phyloP scores from a whole-genome alignment of 2,888 invertebrate genomes.

The Caradrina clavipalpis region DNA sequence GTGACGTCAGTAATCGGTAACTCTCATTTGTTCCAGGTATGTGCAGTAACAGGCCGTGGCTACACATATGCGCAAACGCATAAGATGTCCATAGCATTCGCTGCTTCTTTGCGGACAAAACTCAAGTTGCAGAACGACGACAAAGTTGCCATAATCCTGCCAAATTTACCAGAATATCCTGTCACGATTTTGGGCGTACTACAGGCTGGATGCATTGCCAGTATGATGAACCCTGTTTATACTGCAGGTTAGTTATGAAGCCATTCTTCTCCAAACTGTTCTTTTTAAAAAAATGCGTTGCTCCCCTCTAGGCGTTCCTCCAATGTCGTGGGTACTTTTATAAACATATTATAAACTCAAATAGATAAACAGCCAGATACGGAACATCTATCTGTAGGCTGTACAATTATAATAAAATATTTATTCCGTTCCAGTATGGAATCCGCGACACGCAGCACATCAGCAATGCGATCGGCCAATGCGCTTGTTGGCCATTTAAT shows the following conservation, averaged over 20 bases:
- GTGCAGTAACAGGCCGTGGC: slow-evolving; percentile 93
- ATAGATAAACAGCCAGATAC: too few relatives aligned
- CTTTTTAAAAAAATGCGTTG: too few relatives aligned
- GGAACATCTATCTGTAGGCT: too few relatives aligned
- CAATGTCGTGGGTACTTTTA: too few relatives aligned
- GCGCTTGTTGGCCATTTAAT: too few relatives aligned
- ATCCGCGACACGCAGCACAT: too few relatives aligned
- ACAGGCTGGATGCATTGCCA: slow-evolving; percentile 93
- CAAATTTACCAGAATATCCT: slow-evolving; percentile 94
- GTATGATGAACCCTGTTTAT: slow-evolving; percentile 93
- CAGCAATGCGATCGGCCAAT: too few relatives aligned
- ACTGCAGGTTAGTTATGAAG: slow-evolving; percentile 68
- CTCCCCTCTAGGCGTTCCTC: too few relatives aligned
- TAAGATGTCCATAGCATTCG: slow-evolving; percentile 91
- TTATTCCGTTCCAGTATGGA: too few relatives aligned
- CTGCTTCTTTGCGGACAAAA: slow-evolving; percentile 92
- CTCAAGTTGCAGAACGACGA: slow-evolving; percentile 92
- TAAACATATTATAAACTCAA: too few relatives aligned
- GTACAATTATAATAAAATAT: too few relatives aligned
- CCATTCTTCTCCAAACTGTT: too few relatives aligned
- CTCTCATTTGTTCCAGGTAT: slow-evolving; percentile 89
- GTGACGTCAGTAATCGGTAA: not conserved
- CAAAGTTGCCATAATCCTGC: slow-evolving; percentile 93
- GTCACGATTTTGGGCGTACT: slow-evolving; percentile 92
- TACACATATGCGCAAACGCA: slow-evolving; percentile 93